Percentiles rank a stretch among this genome's conserved stretches.
phyloP scores from a whole-genome alignment of 64 coral and sea anemone species.

The Porites australiensis region DNA sequence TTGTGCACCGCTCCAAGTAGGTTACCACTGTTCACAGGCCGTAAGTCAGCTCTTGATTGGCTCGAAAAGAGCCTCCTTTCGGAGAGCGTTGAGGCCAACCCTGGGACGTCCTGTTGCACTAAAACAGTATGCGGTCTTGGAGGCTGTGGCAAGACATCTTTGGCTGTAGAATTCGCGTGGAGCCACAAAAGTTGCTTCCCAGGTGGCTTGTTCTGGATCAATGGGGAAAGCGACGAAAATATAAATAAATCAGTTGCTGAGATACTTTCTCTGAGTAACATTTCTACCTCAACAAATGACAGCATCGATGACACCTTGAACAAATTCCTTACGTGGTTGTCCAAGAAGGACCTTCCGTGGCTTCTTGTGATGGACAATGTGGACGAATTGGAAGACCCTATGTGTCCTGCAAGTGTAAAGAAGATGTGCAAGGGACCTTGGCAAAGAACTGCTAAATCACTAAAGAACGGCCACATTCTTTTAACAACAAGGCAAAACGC shows the following conservation, averaged over 20 bases:
- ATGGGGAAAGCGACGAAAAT: conserved; percentile 15
- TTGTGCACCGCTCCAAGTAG: background rate
- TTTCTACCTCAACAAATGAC: no score
- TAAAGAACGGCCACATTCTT: no score
- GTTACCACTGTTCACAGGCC: background rate
- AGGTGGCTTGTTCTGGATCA: no score
- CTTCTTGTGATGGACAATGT: conserved; percentile 34
- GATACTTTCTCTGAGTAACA: background rate
- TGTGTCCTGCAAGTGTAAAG: conserved; percentile 5
- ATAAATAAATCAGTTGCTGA: background rate
- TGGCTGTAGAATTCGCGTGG: no score
- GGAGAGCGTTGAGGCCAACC: background rate
- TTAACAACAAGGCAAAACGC: no score
- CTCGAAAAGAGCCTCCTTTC: background rate
- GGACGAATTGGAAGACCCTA: conserved; percentile 26
- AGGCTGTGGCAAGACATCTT: conserved; percentile 5
- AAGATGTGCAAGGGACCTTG: conserved; percentile 31
- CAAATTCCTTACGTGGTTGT: no score
- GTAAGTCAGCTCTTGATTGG: background rate
- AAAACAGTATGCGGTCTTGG: background rate
- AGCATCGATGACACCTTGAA: no score
- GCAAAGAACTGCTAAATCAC: background rate
- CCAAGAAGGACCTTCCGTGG: no score
- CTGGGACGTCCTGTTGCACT: background rate
- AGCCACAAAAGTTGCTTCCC: no score